phyloP scores from a whole-genome alignment of 2,113 vertebrate species.

The Tauraco erythrolophus region DNA sequence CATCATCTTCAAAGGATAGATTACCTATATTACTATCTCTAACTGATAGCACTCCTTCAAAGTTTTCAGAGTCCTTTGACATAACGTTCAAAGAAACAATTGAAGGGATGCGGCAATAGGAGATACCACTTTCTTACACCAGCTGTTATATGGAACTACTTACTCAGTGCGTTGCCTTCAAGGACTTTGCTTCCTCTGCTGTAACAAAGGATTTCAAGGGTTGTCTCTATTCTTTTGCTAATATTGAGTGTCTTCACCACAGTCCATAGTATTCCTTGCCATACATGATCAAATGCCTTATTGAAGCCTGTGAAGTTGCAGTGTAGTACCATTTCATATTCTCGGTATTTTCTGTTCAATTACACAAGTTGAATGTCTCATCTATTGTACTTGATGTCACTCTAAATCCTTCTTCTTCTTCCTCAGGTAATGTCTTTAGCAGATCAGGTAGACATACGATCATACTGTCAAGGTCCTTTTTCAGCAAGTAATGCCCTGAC shows the following conservation, averaged over 20 bases:
- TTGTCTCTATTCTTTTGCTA: slow-evolving; percentile 25
- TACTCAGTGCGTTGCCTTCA: slow-evolving; percentile 47
- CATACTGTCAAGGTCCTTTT: background rate
- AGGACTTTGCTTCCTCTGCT: slow-evolving; percentile 16
- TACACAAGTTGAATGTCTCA: background rate
- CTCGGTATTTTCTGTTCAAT: background rate
- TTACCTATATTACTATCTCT: slow-evolving; percentile 1
- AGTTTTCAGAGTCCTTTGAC: slow-evolving; percentile 55
- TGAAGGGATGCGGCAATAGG: slow-evolving; percentile 32
- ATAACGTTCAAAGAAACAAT: slow-evolving; percentile 41
- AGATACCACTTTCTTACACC: slow-evolving; percentile 32
- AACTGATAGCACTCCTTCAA: slow-evolving; percentile 40
- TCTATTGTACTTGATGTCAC: background rate
- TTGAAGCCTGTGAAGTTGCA: slow-evolving; percentile 23
- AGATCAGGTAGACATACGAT: background rate
- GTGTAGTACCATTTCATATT: background rate
- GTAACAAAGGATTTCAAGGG: background rate
- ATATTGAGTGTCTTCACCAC: slow-evolving; percentile 19
- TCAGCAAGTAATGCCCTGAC: fast-evolving
- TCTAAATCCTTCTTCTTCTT: background rate
- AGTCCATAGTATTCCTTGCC: background rate
- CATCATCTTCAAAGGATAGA: slow-evolving; percentile 37
- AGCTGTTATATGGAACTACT: slow-evolving; percentile 47
- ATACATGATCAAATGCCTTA: background rate
- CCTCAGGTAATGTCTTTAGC: background rate